phyloP scores from a whole-genome alignment of 2,888 invertebrate species.

The Acrocera orbiculus region DNA sequence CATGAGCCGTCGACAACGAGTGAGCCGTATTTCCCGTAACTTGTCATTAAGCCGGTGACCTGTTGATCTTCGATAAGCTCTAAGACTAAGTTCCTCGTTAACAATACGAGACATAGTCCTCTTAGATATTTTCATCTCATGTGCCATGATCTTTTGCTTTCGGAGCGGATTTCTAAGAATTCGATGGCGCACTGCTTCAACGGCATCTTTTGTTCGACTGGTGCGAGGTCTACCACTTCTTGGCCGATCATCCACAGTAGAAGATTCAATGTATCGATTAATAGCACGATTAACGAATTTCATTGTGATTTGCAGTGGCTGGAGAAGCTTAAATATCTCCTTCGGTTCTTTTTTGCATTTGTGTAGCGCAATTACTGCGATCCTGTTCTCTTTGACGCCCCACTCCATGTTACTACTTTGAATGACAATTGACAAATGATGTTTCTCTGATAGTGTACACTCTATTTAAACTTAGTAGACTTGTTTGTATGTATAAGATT shows the following conservation, averaged over 20 bases:
- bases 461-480: too few relatives aligned
- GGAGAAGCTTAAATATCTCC: not conserved
- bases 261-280: not conserved
- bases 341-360: not conserved
- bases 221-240: not conserved
- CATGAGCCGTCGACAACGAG: not conserved
- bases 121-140: not conserved
- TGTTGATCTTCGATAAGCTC: not conserved
- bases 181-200: not conserved
- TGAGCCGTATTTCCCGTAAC: too few relatives aligned
- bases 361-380: slow-evolving; percentile 1
- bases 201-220: not conserved
- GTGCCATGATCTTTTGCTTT: not conserved
- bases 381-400: slow-evolving; percentile 1
- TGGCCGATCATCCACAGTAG: not conserved
- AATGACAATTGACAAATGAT: not conserved
- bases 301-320: not conserved
- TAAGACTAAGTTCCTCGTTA: not conserved
- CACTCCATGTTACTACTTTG: not conserved
- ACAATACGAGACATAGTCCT: not conserved
- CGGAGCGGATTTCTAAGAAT: not conserved
- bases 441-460: too few relatives aligned
- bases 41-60: too few relatives aligned
- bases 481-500: too few relatives aligned
- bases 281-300: not conserved